Evolutionary conservation across 2,113 vertebrate species (phyloP).

Genomic region (Pterocles burchelli): DNA sequence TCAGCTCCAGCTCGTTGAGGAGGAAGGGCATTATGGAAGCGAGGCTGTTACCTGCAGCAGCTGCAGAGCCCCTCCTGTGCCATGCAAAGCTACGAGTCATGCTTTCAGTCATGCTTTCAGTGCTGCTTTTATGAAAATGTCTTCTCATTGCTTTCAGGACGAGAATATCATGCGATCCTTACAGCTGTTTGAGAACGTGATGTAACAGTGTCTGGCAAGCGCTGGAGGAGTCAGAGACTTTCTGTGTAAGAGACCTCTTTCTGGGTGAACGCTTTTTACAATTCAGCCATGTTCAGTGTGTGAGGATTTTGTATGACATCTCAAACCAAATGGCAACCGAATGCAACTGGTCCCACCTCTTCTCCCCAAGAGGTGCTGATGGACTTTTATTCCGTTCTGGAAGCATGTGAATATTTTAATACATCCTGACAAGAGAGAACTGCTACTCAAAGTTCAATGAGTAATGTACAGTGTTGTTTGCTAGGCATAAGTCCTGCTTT

Average conservation of each 20-base stretch:
- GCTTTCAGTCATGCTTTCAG: not conserved
- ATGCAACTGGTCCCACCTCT: slow-evolving; percentile 30
- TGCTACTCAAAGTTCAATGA: slow-evolving; percentile 61
- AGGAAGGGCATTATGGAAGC: not conserved
- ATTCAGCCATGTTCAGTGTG: slow-evolving; percentile 44
- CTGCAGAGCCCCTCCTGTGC: not conserved
- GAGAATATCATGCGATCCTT: slow-evolving; percentile 97
- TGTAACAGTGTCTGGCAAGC: slow-evolving; percentile 71
- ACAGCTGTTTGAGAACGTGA: slow-evolving; percentile 97
- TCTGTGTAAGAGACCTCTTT: slow-evolving; percentile 53
- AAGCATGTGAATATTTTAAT: slow-evolving; percentile 78
- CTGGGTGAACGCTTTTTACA: slow-evolving; percentile 68
- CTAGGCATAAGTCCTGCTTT: slow-evolving; percentile 60
- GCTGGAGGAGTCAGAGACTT: slow-evolving; percentile 52
- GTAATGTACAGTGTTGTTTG: slow-evolving; percentile 61
- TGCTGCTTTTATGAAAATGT: not conserved
- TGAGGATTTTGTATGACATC: slow-evolving; percentile 69
- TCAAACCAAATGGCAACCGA: slow-evolving; percentile 42
- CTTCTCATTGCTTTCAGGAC: slow-evolving; percentile 79
- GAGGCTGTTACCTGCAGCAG: not conserved
- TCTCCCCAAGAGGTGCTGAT: slow-evolving; percentile 34
- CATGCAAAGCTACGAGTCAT: fast-evolving
- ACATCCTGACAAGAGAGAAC: slow-evolving; percentile 51
- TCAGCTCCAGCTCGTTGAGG: not conserved
- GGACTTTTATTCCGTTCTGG: slow-evolving; percentile 65